A percentile compares a stretch with the other conserved stretches of the same genome.
Evolutionary conservation across 2,113 vertebrate genomes (phyloP).

Genomic region (Megatriorchis doriae): DNA sequence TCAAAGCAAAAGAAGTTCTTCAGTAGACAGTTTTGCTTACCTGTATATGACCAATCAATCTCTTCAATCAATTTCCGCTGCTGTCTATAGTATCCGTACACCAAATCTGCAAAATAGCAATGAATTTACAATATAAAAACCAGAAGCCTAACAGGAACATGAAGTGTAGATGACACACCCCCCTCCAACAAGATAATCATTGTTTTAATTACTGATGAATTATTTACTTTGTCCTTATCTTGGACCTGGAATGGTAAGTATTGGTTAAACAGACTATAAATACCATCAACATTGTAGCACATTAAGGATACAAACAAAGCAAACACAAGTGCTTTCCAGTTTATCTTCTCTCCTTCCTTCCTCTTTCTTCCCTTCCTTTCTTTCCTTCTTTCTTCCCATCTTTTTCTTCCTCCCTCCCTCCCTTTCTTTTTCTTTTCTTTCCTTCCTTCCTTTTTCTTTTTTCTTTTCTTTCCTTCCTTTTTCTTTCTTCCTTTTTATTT

Average conservation of each 20-base stretch:
- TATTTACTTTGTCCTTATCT: background rate
- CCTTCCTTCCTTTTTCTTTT: background rate
- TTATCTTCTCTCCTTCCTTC: too few species aligned
- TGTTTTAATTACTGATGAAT: background rate
- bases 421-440: too few species aligned
- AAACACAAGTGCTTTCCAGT: background rate
- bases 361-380: too few species aligned
- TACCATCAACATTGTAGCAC: background rate
- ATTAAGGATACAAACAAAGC: background rate
- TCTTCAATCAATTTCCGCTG: constrained; percentile 90
- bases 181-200: background rate
- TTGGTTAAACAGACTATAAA: background rate
- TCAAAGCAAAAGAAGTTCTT: background rate
- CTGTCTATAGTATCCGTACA: constrained; percentile 86
- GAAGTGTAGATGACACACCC: background rate
- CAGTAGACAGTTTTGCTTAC: constrained; percentile 63
- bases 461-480: too few species aligned
- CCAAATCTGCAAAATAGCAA: constrained; percentile 72
- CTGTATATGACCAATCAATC: constrained; percentile 96
- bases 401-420: background rate
- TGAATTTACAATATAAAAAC: constrained; percentile 21
- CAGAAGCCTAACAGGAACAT: background rate
- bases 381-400: background rate
- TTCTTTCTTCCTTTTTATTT: too few species aligned
- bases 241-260: background rate